Base-by-base conservation (phyloP, 1,140 invertebrate species). In the Sinonovacula constricta region DNA sequence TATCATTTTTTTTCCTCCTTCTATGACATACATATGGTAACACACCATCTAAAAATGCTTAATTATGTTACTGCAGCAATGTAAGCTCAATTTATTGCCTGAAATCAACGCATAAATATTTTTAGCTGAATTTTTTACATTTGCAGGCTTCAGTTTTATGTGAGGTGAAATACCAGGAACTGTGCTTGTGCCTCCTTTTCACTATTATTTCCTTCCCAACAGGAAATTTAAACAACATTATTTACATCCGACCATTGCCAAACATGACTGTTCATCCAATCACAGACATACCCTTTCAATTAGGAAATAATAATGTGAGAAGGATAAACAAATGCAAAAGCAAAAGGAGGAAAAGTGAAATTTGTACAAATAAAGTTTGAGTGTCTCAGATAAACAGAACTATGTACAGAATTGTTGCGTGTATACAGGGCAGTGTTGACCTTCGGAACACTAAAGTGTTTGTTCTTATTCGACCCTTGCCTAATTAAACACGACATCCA, bases 401-500 rank as follows among this genome's bases (percentile, higher is more conserved):
- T 76, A 76, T 76, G 72, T 76, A 76, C 72, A 36, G 18, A 59
- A 76, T 66, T 76, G 51, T 65, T 45, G 62, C 14, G 33, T 66
- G 54, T 45, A 28, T 57, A 56, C 51, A 76, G 62, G 22, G 28
- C 4, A 49, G 2, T 76, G 63, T 76, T 76, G 51, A 76, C 72
- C 34, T 33, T 59, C 53, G 72, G 63, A 76, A 76, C 49, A 49
- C 28, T 76, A 15, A 49, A 76, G 63, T 76, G 72, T 67, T 76
- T 76, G 72, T 59, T 65, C 72, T 65, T 54, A 76, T 65, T 76
- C 59, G 66, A 63, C 51, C 56, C 60, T 76, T 30, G 33, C 34
- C 72, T 76, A 76, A 76, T 76, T 76, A 76, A 76, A 76, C 63
- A 76, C 53, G n/a, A 66, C 66, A 76, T 76, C 72, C 72, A 76